Evolutionary conservation across 2,113 vertebrate species (phyloP), one percentile per base, ranked within the genome.

Genomic region (Grallaria varia): DNA sequence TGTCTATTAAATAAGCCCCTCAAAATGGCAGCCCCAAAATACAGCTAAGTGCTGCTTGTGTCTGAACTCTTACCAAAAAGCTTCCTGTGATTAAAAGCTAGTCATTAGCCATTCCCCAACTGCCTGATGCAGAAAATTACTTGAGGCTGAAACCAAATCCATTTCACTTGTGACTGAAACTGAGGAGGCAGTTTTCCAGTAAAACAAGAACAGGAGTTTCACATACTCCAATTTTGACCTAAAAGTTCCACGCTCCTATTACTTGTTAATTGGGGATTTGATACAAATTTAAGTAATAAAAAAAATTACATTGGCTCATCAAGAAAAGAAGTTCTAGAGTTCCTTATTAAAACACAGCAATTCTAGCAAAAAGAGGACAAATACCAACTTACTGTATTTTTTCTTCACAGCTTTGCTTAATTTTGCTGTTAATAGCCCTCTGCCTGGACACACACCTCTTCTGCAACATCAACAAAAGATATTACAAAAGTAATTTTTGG

Each of bases 381-480:
- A 95, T n/a, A 72, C 6, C 63, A 86, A 97, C 98, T 98, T 98
- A 98, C 98, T 96, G 80, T 95, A 74, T 64, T 94, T 97, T 89
- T 96, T 95, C 93, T 97, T 98, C 96, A 97, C 84, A 90, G 84
- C 72, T 95, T 84, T 90, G 80, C 90, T 93, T 86, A 96, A 88
- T 76, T 92, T 96, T 93, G 90, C 28, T 82, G 72, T 69, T 88
- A 97, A 91, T 6, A 56, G 31, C 59, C 87, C 68, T 96, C 89
- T 96, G 90, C 58, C 90, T 73, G 79, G 35, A 86, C 67, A 81
- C 27, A 75, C 30, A 75, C 82, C 63, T 90, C 74, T 95, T 74
- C 98, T 98, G 96, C 53, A 97, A 97, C 59, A 95, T 39, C 44
- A 97, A 96, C 37, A 95, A 53, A 91, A 95, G 19, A 92, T 27